Evolutionary conservation across 1,140 invertebrate genomes (phyloP).

Genomic region (Scaptomyza montana): DNA sequence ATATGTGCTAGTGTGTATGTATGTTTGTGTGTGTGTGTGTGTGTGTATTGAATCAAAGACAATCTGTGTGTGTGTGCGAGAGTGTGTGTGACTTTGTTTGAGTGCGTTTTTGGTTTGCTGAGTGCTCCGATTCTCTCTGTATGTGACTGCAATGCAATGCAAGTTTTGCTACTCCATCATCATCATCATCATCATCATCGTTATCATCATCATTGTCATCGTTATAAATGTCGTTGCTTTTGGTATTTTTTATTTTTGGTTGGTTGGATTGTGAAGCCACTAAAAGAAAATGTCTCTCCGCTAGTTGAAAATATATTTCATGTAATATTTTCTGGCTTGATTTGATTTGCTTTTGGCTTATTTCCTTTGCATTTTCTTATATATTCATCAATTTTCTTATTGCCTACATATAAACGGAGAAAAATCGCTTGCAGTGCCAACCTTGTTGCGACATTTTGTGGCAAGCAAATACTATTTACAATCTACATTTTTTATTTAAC

Average conservation of each 20-base stretch:
- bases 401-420: neutral
- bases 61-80: conserved; percentile 4
- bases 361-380: conserved; percentile 8
- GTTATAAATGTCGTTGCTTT: conserved; percentile 32
- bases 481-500: neutral
- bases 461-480: neutral
- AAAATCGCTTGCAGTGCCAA: neutral
- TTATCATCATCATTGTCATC: conserved; percentile 18
- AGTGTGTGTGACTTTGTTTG: conserved; percentile 39
- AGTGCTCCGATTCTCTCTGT: conserved; percentile 10
- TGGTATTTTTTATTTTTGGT: neutral
- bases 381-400: conserved; percentile 4
- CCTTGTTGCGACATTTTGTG: neutral
- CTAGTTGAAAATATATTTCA: conserved; percentile 15
- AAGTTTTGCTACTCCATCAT: conserved; percentile 31
- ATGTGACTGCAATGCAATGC: conserved; percentile 37
- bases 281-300: conserved; percentile 8
- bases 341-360: conserved; percentile 27
- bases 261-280: neutral
- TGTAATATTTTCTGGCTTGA: conserved; percentile 21
- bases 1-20: neutral
- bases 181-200: conserved; percentile 7
- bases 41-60: neutral
- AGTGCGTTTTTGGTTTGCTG: conserved; percentile 23
- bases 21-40: no score